A percentile compares a stretch with the other conserved stretches of the same genome.
Evolutionary conservation across 2,888 invertebrate species (phyloP).

Genomic region (Netelia virgata): DNA sequence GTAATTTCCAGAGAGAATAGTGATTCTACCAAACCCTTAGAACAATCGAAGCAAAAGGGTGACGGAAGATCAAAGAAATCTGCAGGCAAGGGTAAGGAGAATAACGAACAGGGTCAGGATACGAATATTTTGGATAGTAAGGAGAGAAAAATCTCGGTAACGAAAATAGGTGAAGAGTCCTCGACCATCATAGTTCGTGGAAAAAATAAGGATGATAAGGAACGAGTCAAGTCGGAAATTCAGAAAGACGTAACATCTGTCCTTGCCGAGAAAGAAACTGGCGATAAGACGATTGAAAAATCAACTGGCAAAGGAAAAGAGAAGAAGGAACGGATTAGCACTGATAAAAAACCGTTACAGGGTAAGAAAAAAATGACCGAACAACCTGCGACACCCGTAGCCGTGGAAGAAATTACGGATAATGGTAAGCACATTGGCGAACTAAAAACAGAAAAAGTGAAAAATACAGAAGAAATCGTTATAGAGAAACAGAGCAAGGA

Average conservation of each 20-base stretch:
- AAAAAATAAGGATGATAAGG: slow-evolving; percentile 61
- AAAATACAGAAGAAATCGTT: slow-evolving; percentile 16
- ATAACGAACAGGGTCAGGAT: slow-evolving; percentile 52
- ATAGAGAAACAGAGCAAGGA: slow-evolving; percentile 3
- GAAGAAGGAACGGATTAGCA: slow-evolving; percentile 66
- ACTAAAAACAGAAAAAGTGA: background rate
- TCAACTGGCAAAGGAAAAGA: slow-evolving; percentile 45
- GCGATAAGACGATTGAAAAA: slow-evolving; percentile 2
- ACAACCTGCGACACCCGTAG: background rate
- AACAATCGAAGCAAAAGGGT: slow-evolving; percentile 42
- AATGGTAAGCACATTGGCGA: slow-evolving; percentile 18
- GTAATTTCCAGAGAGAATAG: slow-evolving; percentile 34
- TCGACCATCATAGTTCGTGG: slow-evolving; percentile 26
- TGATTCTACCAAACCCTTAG: slow-evolving; percentile 32
- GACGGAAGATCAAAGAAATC: slow-evolving; percentile 58
- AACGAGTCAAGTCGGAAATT: slow-evolving; percentile 40
- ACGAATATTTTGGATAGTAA: slow-evolving; percentile 26
- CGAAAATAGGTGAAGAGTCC: slow-evolving; percentile 41
- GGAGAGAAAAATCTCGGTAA: slow-evolving; percentile 35
- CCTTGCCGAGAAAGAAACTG: background rate
- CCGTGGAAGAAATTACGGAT: slow-evolving; percentile 13
- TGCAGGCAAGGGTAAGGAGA: slow-evolving; percentile 57
- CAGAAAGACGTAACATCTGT: background rate
- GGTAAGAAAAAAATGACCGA: slow-evolving; percentile 66
- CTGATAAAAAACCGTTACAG: slow-evolving; percentile 72